Evolutionary conservation across 2,797 vertebrate species (phyloP), one percentile per base, ranked within the genome.

Genomic region (Gymnopithys bicolor): DNA sequence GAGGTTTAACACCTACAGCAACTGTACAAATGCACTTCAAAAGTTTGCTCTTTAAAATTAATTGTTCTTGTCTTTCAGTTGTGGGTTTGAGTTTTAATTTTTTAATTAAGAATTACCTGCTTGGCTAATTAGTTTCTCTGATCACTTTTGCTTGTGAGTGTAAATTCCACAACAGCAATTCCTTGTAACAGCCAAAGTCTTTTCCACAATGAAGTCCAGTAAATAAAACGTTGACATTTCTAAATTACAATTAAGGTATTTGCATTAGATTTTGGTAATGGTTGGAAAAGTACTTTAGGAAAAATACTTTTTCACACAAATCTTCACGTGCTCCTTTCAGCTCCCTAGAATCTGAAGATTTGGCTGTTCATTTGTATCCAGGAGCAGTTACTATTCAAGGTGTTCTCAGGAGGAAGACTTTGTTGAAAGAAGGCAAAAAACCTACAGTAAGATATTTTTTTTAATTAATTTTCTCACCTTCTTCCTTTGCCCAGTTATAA

Each of bases 381-480:
- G 99, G 99, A 97, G 98, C 98, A 19, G 98, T 99, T 93, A 99
- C 99, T 33, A 98, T 99, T 95, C 99, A 99, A 97, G 99, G 99
- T 80, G 99, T 99, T 91, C 97, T 99, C 94, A 99, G 98, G 94
- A 98, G 99, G 93, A 99, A 99, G 98, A 99, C 99, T 35, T 97
- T 99, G 92, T 97, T 99, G 92, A 99, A 99, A 97, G 99, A 99
- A 98, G 99, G 99, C 96, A 99, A 99, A 98, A 99, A 99, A 96
- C 99, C 99, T 86, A 99, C 99, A 84, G 99, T 99, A 98, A 98
- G 98, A 95, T 33, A 46, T 37, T 10, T 46, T 56, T 87, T 77
- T 46, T 51, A 67, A 69, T 52, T n/a, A 0, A 11, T 68, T 95
- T 89, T 91, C 48, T 86, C 52, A 43, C 33, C 13, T n/a, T 39